A percentile compares a stretch with the other conserved stretches of the same genome.
phyloP scores from a whole-genome alignment of 2,113 vertebrate genomes.

The Bubo bubo region DNA sequence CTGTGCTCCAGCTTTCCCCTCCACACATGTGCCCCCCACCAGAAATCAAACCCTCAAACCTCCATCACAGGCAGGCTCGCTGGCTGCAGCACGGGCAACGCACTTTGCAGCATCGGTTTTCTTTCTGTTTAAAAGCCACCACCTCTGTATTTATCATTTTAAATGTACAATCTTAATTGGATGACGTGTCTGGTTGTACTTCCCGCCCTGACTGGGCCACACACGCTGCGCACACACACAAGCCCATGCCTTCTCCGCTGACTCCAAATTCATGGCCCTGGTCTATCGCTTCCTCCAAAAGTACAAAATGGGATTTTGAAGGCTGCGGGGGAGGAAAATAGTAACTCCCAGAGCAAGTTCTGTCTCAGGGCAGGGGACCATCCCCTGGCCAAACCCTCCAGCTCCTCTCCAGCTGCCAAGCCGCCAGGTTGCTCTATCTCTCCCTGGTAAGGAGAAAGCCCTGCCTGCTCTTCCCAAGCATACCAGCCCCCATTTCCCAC shows the following conservation, averaged over 20 bases:
- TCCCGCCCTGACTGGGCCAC: rapidly evolving
- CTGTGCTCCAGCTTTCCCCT: neutral
- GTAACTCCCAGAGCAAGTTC: neutral
- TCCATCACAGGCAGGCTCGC: neutral
- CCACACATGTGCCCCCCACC: neutral
- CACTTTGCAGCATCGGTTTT: neutral
- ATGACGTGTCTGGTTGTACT: neutral
- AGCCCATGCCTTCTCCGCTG: neutral
- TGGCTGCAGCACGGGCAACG: neutral
- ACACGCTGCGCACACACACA: rapidly evolving
- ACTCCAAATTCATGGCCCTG: neutral
- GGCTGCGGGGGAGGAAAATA: neutral
- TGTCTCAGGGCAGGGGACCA: neutral
- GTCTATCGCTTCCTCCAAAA: neutral
- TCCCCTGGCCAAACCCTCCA: neutral
- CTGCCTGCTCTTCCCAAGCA: neutral
- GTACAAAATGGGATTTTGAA: neutral
- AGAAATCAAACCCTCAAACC: neutral
- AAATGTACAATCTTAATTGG: neutral
- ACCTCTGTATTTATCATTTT: neutral
- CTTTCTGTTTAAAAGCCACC: neutral
- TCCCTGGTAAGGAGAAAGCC: neutral
- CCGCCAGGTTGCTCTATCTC: neutral
- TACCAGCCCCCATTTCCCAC: neutral
- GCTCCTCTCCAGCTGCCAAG: neutral